These are phyloP conservation scores for Pseudopleuronectes americanus DNA, from an alignment of 2,797 vertebrate species.

Conservation along the genomic window DNA sequence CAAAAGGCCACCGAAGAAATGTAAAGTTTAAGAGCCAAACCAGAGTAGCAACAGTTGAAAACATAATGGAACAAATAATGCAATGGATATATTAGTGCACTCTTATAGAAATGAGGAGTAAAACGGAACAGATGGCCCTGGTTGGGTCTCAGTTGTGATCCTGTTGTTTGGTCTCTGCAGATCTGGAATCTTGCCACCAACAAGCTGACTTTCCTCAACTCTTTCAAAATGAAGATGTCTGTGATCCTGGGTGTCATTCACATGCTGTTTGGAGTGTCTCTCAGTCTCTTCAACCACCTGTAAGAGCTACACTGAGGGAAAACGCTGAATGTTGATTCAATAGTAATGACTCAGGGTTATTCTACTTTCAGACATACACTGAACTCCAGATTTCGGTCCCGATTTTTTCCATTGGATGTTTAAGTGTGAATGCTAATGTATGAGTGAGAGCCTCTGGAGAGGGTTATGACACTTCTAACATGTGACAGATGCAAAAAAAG, in stretches of 20 bases:
- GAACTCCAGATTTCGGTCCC: too few species aligned
- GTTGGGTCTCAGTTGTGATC: neutral
- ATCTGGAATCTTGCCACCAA: constrained; percentile 98
- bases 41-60: neutral
- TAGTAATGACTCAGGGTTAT: too few species aligned
- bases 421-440: too few species aligned
- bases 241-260: constrained; percentile 95
- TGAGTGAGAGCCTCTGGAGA: too few species aligned
- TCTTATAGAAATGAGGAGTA: neutral
- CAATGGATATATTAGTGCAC: neutral
- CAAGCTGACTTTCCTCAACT: constrained; percentile 98
- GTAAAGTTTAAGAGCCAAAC: too few species aligned
- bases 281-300: constrained; percentile 88
- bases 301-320: constrained; percentile 41
- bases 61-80: neutral
- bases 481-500: too few species aligned
- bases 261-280: constrained; percentile 95
- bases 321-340: neutral
- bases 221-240: constrained; percentile 99
- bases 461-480: too few species aligned
- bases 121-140: neutral
- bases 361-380: neutral
- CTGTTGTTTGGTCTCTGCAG: constrained; percentile 71
- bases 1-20: too few species aligned
- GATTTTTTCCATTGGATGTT: too few species aligned